Evolutionary conservation across 92 coral and sea anemone species (phyloP).

Genomic region (Actinostola sp.): DNA sequence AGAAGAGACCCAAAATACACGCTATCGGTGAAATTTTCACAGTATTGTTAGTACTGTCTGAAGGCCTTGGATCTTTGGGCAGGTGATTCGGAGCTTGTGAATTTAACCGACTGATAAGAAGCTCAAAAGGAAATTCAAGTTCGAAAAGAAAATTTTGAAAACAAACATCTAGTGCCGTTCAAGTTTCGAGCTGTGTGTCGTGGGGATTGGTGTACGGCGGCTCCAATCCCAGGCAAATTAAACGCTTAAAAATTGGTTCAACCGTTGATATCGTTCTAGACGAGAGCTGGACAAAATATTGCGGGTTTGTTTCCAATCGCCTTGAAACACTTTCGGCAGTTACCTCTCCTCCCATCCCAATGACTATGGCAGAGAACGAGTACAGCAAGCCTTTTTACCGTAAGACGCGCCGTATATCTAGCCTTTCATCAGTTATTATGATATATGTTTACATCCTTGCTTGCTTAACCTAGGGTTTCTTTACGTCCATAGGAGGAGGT

Average conservation of each 20-base stretch:
- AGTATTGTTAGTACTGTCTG: slow-evolving; percentile 9
- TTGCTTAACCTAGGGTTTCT: slow-evolving; percentile 1
- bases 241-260: slow-evolving; percentile 3
- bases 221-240: slow-evolving; percentile 11
- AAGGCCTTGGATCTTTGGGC: slow-evolving; percentile 7
- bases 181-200: slow-evolving; percentile 7
- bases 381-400: slow-evolving; percentile 61
- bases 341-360: slow-evolving; percentile 65
- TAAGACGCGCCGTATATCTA: slow-evolving; percentile 18
- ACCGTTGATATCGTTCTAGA: slow-evolving; percentile 6
- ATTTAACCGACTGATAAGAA: slow-evolving; percentile 27
- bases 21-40: slow-evolving; percentile 6
- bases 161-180: slow-evolving; percentile 22
- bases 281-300: background rate
- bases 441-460: background rate
- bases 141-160: slow-evolving; percentile 21
- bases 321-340: slow-evolving; percentile 18
- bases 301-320: slow-evolving; percentile 20
- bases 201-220: slow-evolving; percentile 4
- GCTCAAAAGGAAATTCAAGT: slow-evolving; percentile 22
- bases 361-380: slow-evolving; percentile 95
- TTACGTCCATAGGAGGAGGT: slow-evolving; percentile 60
- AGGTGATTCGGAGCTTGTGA: slow-evolving; percentile 32
- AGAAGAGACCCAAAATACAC: slow-evolving; percentile 1
- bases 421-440: slow-evolving; percentile 2